phyloP scores from a whole-genome alignment of 1,140 invertebrate genomes.

The Lordiphosa stackelbergi region DNA sequence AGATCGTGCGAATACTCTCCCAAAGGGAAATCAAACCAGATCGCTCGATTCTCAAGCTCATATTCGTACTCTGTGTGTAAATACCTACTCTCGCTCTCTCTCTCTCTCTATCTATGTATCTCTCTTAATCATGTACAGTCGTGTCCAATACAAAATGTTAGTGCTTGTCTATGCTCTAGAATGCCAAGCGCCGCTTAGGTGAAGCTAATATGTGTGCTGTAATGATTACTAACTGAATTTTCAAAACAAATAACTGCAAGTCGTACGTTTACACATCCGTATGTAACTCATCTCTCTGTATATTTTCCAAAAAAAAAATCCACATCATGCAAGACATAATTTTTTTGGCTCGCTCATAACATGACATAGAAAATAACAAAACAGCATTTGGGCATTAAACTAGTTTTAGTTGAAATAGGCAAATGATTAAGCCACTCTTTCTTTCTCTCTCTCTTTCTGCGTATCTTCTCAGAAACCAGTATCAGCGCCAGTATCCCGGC shows the following conservation, averaged over 20 bases:
- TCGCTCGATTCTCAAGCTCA: slow-evolving; percentile 31
- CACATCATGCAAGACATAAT: neutral
- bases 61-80: slow-evolving; percentile 23
- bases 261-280: slow-evolving; percentile 43
- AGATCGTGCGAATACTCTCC: slow-evolving; percentile 58
- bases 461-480: slow-evolving; percentile 62
- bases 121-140: slow-evolving; percentile 38
- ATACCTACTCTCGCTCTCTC: slow-evolving; percentile 27
- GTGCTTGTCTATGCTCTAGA: slow-evolving; percentile 7
- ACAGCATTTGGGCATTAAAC: slow-evolving; percentile 28
- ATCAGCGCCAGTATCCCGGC: slow-evolving; percentile 72
- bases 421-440: slow-evolving; percentile 12
- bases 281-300: slow-evolving; percentile 62
- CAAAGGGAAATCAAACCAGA: slow-evolving; percentile 9
- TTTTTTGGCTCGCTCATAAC: slow-evolving; percentile 46
- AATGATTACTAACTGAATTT: too few relatives aligned
- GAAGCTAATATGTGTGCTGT: slow-evolving; percentile 23
- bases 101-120: slow-evolving; percentile 38
- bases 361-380: slow-evolving; percentile 18
- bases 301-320: slow-evolving; percentile 51
- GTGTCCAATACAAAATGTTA: slow-evolving; percentile 30
- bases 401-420: slow-evolving; percentile 20
- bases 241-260: slow-evolving; percentile 11
- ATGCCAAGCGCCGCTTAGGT: too few relatives aligned
- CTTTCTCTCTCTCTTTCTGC: slow-evolving; percentile 14